Percentiles rank a stretch among this genome's conserved stretches.
Conservation (phyloP, 1,140 invertebrate species). For the Tigriopus japonicus region DNA sequence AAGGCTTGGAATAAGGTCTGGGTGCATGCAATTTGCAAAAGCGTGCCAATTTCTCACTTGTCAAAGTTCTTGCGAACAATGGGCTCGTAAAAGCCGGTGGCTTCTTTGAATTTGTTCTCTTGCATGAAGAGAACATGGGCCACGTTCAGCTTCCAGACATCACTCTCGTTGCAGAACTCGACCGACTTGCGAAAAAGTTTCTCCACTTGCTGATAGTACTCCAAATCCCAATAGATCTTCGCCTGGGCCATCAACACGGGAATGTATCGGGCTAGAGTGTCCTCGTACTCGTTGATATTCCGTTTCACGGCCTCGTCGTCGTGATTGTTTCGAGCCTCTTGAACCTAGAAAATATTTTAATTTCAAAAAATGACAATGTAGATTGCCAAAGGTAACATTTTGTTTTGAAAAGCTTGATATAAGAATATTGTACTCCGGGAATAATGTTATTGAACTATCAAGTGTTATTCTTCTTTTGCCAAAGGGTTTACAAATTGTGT, state of each 20-base stretch:
- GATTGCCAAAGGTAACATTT: too few relatives aligned
- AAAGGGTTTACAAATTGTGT: too few relatives aligned
- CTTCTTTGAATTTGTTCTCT: constrained; percentile 95
- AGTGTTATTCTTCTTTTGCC: too few relatives aligned
- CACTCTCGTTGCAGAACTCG: constrained; percentile 93
- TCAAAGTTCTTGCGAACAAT: constrained; percentile 89
- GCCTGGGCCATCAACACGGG: constrained; percentile 97
- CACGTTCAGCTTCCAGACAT: constrained; percentile 91
- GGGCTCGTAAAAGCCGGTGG: constrained; percentile 92
- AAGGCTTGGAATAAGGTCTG: too few relatives aligned
- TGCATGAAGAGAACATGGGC: constrained; percentile 99
- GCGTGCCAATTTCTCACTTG: not conserved
- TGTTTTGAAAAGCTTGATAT: too few relatives aligned
- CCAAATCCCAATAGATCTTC: constrained; percentile 95
- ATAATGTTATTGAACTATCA: too few relatives aligned
- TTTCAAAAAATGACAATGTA: too few relatives aligned
- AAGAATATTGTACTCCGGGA: too few relatives aligned
- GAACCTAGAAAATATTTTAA: constrained; percentile 28
- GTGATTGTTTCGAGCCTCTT: constrained; percentile 67
- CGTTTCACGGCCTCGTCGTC: constrained; percentile 75
- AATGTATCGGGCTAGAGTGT: constrained; percentile 36
- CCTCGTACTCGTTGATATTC: constrained; percentile 74
- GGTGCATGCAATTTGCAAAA: too few relatives aligned
- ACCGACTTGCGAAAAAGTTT: constrained; percentile 88
- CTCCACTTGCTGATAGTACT: constrained; percentile 74